Percentiles rank a stretch among this genome's conserved stretches.
Evolutionary conservation across 1,140 invertebrate species (phyloP).

Genomic region (Bilobella aurantiaca): DNA sequence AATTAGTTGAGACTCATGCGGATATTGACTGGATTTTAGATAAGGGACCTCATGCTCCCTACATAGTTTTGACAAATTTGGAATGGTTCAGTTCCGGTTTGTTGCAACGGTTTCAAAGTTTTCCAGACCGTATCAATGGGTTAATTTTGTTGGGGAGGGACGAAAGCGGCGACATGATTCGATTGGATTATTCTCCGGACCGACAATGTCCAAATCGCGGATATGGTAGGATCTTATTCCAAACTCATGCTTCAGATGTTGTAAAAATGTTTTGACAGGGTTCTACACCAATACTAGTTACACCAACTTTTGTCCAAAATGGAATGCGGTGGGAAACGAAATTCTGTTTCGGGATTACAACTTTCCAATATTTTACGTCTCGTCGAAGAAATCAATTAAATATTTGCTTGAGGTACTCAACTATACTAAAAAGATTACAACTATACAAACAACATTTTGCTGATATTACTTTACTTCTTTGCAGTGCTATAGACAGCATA

Average conservation of each 20-base stretch:
- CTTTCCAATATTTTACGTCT: constrained; percentile 70
- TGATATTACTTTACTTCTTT: constrained; percentile 40
- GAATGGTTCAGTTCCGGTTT: too few relatives aligned
- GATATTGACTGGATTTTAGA: too few relatives aligned
- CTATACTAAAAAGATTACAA: background rate
- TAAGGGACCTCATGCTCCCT: too few relatives aligned
- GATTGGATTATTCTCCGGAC: constrained; percentile 58
- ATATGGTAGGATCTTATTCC: constrained; percentile 42
- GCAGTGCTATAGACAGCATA: constrained; percentile 50
- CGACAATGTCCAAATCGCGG: constrained; percentile 71
- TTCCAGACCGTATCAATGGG: constrained; percentile 46
- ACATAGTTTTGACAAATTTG: too few relatives aligned
- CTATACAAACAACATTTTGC: background rate
- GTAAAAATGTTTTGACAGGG: background rate
- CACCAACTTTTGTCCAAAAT: constrained; percentile 38
- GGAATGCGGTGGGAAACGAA: constrained; percentile 68
- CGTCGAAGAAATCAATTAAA: constrained; percentile 47
- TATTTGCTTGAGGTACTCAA: constrained; percentile 40
- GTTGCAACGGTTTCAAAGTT: too few relatives aligned
- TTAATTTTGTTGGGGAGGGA: constrained; percentile 47
- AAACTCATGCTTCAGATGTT: background rate
- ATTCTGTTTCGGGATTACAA: constrained; percentile 65
- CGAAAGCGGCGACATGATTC: constrained; percentile 26
- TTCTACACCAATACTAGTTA: constrained; percentile 10
- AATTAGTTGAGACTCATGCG: too few relatives aligned